Evolutionary conservation across 1,140 invertebrate genomes (phyloP).

Genomic region (Drosophila fuyamai): DNA sequence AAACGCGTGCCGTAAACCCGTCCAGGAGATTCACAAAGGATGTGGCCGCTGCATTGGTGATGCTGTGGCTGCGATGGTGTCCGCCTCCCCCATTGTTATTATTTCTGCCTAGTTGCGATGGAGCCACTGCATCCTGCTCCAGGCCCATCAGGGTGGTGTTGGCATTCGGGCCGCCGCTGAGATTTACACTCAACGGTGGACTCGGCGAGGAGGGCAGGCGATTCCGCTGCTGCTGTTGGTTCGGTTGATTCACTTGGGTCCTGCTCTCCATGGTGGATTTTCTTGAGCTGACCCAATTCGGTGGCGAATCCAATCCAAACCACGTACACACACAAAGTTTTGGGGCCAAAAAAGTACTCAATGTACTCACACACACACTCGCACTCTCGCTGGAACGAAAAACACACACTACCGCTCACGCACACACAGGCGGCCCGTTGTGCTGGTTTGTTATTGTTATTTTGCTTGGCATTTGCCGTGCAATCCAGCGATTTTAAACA

Average conservation of each 20-base stretch:
- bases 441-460: conserved; percentile 42
- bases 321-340: conserved; percentile 50
- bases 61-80: conserved; percentile 71
- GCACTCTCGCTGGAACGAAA: conserved; percentile 18
- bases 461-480: conserved; percentile 31
- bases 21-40: conserved; percentile 78
- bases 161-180: conserved; percentile 66
- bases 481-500: conserved; percentile 23
- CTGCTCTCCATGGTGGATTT: conserved; percentile 34
- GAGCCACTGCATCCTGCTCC: conserved; percentile 12
- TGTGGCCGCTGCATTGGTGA: conserved; percentile 72
- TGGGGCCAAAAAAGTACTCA: conserved; percentile 17
- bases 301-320: conserved; percentile 36
- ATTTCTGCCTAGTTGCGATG: conserved; percentile 20
- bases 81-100: conserved; percentile 52
- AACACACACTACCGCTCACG: conserved; percentile 22
- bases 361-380: conserved; percentile 30
- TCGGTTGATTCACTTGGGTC: conserved; percentile 32
- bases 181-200: conserved; percentile 52
- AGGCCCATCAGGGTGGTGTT: conserved; percentile 50
- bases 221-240: conserved; percentile 39
- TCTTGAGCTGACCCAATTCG: conserved; percentile 52
- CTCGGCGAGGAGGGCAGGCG: conserved; percentile 62
- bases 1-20: conserved; percentile 74
- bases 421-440: conserved; percentile 22